Percentiles rank a stretch among this genome's conserved stretches.
Conservation (phyloP, 2,797 vertebrate species). For the Pogoniulus pusillus region DNA sequence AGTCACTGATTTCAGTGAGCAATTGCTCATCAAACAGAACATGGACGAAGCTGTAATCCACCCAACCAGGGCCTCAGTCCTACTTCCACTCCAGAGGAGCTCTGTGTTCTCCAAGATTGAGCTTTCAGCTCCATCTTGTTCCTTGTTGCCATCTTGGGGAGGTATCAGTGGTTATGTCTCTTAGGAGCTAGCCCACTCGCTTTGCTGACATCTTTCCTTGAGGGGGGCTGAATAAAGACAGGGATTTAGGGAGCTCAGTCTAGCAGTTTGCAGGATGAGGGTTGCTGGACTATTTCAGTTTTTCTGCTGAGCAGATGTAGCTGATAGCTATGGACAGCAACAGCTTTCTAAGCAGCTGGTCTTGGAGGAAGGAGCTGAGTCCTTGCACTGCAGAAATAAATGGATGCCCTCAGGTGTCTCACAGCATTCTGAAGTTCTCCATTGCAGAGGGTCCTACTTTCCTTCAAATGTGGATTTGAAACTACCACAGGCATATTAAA, state of each 20-base stretch:
- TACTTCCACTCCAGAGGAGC: background rate
- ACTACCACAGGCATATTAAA: background rate
- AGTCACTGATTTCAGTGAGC: constrained; percentile 9
- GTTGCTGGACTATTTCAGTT: background rate
- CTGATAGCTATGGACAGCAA: background rate
- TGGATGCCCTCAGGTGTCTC: background rate
- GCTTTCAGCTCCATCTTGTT: background rate
- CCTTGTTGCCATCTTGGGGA: background rate
- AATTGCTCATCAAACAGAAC: constrained; percentile 9
- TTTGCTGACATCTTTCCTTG: background rate
- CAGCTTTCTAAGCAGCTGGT: background rate
- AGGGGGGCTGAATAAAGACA: background rate
- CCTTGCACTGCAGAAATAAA: background rate
- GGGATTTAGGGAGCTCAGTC: background rate
- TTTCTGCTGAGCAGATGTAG: constrained; percentile 19
- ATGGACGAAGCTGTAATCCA: background rate
- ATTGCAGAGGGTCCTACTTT: background rate
- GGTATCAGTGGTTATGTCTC: background rate
- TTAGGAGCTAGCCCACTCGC: background rate
- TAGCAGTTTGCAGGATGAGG: background rate
- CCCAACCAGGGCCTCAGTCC: background rate
- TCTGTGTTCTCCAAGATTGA: background rate
- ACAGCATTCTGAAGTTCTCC: background rate
- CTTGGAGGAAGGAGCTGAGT: background rate
- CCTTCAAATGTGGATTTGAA: background rate